Evolutionary conservation across 2,113 vertebrate genomes (phyloP).

Genomic region (Saguinus midas): DNA sequence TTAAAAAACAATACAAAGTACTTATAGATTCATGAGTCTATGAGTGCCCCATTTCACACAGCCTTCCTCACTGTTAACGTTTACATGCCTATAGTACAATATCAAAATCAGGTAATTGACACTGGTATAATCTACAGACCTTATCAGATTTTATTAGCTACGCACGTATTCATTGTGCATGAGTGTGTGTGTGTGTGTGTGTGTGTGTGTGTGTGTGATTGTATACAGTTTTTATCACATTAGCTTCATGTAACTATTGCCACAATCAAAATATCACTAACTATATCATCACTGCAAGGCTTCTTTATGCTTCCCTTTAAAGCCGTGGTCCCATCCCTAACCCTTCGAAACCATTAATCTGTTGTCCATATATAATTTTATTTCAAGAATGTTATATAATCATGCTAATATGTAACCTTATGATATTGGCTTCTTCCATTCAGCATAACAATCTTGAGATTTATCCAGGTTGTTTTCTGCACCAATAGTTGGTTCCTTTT

Average conservation of each 20-base stretch:
- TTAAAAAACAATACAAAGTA: background rate
- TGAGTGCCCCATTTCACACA: background rate
- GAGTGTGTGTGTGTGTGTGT: background rate
- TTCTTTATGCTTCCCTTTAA: background rate
- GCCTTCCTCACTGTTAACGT: background rate
- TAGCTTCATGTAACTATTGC: background rate
- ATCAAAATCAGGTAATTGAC: background rate
- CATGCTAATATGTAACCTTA: background rate
- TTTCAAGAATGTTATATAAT: background rate
- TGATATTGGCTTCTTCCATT: background rate
- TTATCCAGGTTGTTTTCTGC: background rate
- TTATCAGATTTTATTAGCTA: background rate
- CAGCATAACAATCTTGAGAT: background rate
- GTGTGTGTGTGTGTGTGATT: background rate
- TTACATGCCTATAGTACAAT: background rate
- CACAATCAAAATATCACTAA: background rate
- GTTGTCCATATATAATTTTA: background rate
- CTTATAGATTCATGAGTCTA: background rate
- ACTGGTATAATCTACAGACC: background rate
- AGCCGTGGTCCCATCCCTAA: background rate
- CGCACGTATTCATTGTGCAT: background rate
- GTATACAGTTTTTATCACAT: background rate
- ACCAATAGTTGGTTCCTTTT: background rate
- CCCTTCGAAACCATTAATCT: background rate
- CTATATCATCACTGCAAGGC: background rate